Base-by-base conservation (phyloP, 2,113 vertebrate genomes). In the Callocephalon fimbriatum region DNA sequence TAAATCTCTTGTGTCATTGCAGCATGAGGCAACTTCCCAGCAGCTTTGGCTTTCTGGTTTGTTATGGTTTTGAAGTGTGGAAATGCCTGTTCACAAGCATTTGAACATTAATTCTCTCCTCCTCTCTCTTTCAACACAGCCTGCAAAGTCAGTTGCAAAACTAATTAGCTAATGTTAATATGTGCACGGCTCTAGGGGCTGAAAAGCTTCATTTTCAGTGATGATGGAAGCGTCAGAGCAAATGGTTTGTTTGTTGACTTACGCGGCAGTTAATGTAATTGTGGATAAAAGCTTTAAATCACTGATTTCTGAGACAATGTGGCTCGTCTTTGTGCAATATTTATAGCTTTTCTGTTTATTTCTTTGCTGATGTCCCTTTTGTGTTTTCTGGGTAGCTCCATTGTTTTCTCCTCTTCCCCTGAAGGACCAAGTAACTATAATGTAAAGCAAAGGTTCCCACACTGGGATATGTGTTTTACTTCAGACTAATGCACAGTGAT, bases 111-210 rank as follows among this genome's bases (percentile, higher is more conserved):
- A 96, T 97, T 96, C 87, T 92, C 74, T 91, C 83, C 67, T 89
- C 47, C 56, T 89, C 85, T 89, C 50, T 59, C 82, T 93, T 91
- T 92, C 84, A 73, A 77, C 83, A 8, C 35, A 75, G 92, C 81
- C 94, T 94, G 73, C 86, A 80, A 97, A 97, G 96, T 96, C 95
- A 78, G 93, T 96, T 92, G 86, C 93, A 97, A 94, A 96, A 92
- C 93, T 97, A 96, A 98, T 98, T 97, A 97, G 95, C 93, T 92
- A 70, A 68, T 96, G 73, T 97, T 95, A 96, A 96, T 97, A 96
- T 76, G 66, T 91, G 93, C 75, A 56, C 65, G 81, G 95, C 97
- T 97, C 86, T 58, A 92, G 94, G 97, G 97, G 92, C 83, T 89
- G 81, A 70, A 92, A 97, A 98, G 96, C 95, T 96, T 87, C 73